Percentiles rank a stretch among this genome's conserved stretches.
phyloP scores from a whole-genome alignment of 2,888 invertebrate genomes.

The Drosophila histrio region DNA sequence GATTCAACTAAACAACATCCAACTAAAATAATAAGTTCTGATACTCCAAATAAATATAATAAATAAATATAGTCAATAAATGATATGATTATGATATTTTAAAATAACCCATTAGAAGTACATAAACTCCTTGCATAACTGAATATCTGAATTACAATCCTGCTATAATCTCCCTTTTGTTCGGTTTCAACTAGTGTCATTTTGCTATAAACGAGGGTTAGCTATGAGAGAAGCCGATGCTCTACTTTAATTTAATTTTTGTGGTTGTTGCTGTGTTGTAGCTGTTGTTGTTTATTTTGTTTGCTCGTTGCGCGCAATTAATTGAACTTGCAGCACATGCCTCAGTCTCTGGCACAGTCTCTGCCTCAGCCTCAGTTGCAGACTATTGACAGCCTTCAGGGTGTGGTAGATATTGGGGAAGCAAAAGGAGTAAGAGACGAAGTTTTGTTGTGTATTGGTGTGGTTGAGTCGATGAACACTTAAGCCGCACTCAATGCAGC shows the following conservation, averaged over 20 bases:
- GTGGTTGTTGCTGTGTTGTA: constrained; percentile 65
- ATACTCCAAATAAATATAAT: too few relatives aligned
- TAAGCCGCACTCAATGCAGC: constrained; percentile 76
- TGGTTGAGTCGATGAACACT: constrained; percentile 77
- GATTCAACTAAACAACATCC: too few relatives aligned
- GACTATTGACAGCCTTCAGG: constrained; percentile 76
- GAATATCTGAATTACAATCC: background rate
- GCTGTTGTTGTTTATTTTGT: constrained; percentile 65
- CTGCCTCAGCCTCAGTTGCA: constrained; percentile 33
- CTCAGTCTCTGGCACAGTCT: constrained; percentile 30
- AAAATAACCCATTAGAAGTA: too few relatives aligned
- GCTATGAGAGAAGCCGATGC: constrained; percentile 37
- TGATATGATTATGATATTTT: too few relatives aligned
- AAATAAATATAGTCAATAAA: too few relatives aligned
- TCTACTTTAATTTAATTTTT: constrained; percentile 83
- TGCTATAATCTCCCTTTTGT: background rate
- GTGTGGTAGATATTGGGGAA: constrained; percentile 31
- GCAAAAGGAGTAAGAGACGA: background rate
- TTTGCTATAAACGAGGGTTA: background rate
- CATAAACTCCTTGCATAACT: too few relatives aligned
- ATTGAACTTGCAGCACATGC: constrained; percentile 80
- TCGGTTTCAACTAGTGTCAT: constrained; percentile 35
- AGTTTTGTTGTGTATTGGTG: constrained; percentile 54
- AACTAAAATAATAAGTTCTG: too few relatives aligned
- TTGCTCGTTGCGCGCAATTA: constrained; percentile 81